A percentile compares a stretch with the other conserved stretches of the same genome.
phyloP scores from a whole-genome alignment of 1,140 invertebrate species.

The Saxidomus purpurata region DNA sequence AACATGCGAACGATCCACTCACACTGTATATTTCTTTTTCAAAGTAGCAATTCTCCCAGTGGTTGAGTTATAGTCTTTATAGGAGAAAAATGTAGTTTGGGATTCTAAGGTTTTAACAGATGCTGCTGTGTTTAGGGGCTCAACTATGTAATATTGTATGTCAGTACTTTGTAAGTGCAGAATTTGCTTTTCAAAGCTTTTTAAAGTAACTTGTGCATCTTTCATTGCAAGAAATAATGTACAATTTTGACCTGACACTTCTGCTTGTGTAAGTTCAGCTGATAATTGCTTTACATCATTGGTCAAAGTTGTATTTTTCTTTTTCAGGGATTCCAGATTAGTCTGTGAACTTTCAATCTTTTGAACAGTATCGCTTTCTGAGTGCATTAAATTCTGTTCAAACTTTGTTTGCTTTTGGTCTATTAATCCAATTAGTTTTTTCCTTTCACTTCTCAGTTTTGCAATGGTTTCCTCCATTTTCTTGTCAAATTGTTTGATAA shows the following conservation, averaged over 20 bases:
- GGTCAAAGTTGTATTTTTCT: background rate
- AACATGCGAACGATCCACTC: background rate
- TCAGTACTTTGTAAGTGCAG: background rate
- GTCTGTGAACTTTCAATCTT: background rate
- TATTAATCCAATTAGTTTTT: background rate
- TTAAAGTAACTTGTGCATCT: too few relatives aligned
- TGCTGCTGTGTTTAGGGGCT: background rate
- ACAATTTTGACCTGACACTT: background rate
- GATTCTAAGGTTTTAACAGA: background rate
- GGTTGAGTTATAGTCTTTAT: background rate
- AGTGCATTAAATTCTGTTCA: background rate
- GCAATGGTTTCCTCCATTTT: background rate
- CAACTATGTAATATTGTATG: background rate
- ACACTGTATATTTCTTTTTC: background rate
- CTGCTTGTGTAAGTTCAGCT: background rate
- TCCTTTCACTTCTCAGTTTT: background rate
- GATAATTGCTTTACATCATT: background rate
- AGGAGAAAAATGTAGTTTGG: background rate
- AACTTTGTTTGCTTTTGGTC: background rate
- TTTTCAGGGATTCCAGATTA: background rate
- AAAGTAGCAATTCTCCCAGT: background rate
- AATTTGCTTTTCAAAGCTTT: conserved; percentile 2
- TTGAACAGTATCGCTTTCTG: background rate
- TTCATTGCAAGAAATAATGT: background rate
- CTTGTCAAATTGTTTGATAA: background rate